phyloP scores from a whole-genome alignment of 2,113 vertebrate species.

The Ranitomeya imitator region DNA sequence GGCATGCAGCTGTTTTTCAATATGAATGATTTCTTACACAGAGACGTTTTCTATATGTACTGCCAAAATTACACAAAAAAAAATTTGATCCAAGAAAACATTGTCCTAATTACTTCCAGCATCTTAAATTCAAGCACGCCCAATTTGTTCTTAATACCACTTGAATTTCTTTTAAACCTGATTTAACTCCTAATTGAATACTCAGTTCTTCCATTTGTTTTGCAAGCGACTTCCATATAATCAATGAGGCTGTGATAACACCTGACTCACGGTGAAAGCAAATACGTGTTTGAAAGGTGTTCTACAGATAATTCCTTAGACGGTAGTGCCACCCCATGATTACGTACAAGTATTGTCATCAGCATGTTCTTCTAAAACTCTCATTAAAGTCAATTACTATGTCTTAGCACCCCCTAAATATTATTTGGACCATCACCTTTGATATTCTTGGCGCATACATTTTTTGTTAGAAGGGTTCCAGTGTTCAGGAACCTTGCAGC shows the following conservation, averaged over 20 bases:
- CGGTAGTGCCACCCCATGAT: not conserved
- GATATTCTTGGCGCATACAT: not conserved
- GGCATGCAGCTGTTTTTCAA: slow-evolving; percentile 71
- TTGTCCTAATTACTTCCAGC: slow-evolving; percentile 69
- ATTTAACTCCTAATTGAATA: slow-evolving; percentile 42
- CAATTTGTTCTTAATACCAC: slow-evolving; percentile 52
- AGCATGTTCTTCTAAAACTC: not conserved
- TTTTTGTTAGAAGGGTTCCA: too few species aligned
- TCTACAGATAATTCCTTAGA: not conserved
- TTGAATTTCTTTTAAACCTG: slow-evolving; percentile 47
- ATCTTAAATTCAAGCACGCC: slow-evolving; percentile 65
- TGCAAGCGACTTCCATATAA: slow-evolving; percentile 14
- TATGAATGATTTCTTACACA: slow-evolving; percentile 62
- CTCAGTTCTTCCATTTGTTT: slow-evolving; percentile 15
- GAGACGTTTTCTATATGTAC: slow-evolving; percentile 77
- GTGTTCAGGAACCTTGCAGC: too few species aligned
- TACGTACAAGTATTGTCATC: not conserved
- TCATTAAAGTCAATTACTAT: not conserved
- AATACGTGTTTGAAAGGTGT: not conserved
- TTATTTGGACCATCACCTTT: not conserved
- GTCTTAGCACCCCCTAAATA: not conserved
- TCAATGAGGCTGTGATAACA: not conserved
- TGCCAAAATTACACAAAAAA: slow-evolving; percentile 67
- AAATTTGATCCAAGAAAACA: slow-evolving; percentile 69
- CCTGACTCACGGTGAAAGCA: slow-evolving; percentile 16